Evolutionary conservation across 2,797 vertebrate species (phyloP), one percentile per base, ranked within the genome.

Genomic region (Trematomus bernacchii): DNA sequence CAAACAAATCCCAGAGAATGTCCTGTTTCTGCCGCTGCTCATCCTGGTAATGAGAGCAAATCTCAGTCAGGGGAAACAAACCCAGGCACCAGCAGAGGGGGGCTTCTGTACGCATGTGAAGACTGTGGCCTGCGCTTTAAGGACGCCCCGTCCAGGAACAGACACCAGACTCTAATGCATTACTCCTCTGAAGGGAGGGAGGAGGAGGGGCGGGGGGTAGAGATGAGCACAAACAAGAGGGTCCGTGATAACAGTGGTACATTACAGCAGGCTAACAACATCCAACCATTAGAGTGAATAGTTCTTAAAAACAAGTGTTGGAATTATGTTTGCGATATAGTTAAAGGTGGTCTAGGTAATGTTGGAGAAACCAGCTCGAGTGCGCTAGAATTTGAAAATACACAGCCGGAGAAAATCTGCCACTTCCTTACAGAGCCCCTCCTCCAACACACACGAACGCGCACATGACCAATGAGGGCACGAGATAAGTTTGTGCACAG

Each of bases 91-190:
- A 71, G 44, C 53, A 66, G 77, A 67, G 85, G 80, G 16, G 67
- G 53, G 23, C 74, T 85, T 10, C 82, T 82, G 42, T 96, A 96
- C 19, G 80, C 80, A 5, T 96, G 95, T 14, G 95, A 96, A 64
- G 95, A 96, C 86, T 96, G 95, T n/a, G 95, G 95, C 10, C 86
- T 90, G 76, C 80, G 92, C 14, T 96, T 96, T 77, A 92, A 90
- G 78, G 94, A 95, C 1, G 95, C 95, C 12, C 93, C 87, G 0
- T 93, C 94, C 71, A 91, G 95, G 65, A 96, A 96, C 85, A 91
- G 81, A 88, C 95, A 96, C 82, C 95, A 96, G 89, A 86, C 88
- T 21, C 61, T 90, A 57, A 85, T 84, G 43, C 95, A 96, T 88
- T 96, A 96, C 73, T 87, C 87, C 30, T 82, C 83, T 0, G 91